These are phyloP conservation scores for Cepaea hortensis DNA, from an alignment of 2,888 invertebrate genomes.

Conservation along the genomic window DNA sequence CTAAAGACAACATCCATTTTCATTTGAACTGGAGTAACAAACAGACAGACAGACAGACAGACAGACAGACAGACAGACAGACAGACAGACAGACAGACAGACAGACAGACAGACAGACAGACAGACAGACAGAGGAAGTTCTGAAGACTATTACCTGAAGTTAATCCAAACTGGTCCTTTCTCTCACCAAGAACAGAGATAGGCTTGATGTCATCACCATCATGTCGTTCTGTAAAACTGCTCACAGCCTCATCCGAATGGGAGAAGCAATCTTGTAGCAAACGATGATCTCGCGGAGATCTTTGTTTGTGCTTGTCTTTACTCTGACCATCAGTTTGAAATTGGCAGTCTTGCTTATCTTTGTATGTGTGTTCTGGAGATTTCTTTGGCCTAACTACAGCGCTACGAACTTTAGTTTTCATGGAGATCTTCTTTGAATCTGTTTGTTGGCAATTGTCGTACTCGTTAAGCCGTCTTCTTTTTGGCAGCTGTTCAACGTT, in stretches of 20 bases:
- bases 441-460: not conserved
- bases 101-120: constrained; percentile 49
- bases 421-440: not conserved
- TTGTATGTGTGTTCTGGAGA: no score
- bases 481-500: not conserved
- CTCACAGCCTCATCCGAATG: no score
- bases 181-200: not conserved
- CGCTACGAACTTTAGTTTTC: no score
- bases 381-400: no score
- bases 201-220: not conserved
- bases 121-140: not conserved
- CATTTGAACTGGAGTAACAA: no score
- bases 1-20: no score
- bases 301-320: not conserved
- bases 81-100: constrained; percentile 81
- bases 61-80: no score
- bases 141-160: not conserved
- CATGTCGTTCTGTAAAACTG: not conserved
- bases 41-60: no score
- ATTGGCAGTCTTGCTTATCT: no score
- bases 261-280: not conserved
- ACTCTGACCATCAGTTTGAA: no score
- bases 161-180: not conserved
- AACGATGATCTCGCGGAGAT: not conserved
- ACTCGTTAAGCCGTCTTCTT: not conserved